These are phyloP conservation scores for Dasyornis broadbenti DNA, from an alignment of 2,113 vertebrate species.

Conservation along the genomic window DNA sequence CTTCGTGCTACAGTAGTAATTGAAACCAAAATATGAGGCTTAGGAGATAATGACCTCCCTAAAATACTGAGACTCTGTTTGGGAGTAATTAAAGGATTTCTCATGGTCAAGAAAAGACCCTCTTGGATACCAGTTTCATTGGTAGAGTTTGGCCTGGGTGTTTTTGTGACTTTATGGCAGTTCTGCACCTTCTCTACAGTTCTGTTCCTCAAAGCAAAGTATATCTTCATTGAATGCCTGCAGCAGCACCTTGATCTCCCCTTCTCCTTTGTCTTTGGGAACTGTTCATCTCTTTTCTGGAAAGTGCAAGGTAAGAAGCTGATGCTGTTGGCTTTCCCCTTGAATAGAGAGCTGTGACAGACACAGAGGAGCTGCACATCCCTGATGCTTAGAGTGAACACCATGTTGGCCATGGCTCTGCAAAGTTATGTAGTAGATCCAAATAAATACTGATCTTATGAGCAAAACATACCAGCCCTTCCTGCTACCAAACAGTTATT, in stretches of 20 bases:
- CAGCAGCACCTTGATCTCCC: neutral
- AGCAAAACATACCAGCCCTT: neutral
- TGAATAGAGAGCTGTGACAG: neutral
- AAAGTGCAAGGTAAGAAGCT: neutral
- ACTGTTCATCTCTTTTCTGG: neutral
- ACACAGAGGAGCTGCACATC: accelerated
- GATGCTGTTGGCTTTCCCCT: neutral
- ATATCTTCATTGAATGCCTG: neutral
- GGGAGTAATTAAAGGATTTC: neutral
- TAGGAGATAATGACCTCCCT: neutral
- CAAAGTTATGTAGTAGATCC: neutral
- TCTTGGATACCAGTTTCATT: neutral
- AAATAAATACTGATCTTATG: neutral
- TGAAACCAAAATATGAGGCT: neutral
- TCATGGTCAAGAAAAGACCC: neutral
- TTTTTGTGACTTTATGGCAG: neutral
- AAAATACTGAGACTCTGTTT: neutral
- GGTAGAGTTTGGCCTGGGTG: neutral
- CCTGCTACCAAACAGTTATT: neutral
- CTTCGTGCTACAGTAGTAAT: neutral
- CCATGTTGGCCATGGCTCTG: accelerated
- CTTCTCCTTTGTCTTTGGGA: neutral
- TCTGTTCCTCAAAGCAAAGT: neutral
- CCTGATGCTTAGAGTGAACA: neutral
- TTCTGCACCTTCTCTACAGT: neutral